These are phyloP conservation scores for Pongo pygmaeus DNA, from an alignment of 2,113 vertebrate genomes.

Conservation along the genomic window DNA sequence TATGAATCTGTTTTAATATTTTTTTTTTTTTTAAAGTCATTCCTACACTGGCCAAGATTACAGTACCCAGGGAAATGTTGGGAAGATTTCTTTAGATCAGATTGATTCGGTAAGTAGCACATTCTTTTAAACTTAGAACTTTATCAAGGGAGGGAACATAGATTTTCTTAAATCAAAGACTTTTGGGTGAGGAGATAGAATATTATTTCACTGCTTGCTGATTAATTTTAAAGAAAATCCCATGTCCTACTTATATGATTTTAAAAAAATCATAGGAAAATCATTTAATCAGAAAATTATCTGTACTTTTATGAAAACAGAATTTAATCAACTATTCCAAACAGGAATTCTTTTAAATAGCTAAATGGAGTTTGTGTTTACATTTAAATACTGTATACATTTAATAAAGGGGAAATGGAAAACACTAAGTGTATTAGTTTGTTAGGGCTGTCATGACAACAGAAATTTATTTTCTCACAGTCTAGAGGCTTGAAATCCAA, in stretches of 20 bases:
- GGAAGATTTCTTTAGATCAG: constrained; percentile 96
- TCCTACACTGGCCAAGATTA: constrained; percentile 97
- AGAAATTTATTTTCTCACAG: background rate
- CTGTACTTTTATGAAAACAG: background rate
- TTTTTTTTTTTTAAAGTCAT: constrained; percentile 85
- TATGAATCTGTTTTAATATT: constrained; percentile 9
- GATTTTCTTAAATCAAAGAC: background rate
- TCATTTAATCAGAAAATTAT: constrained; percentile 36
- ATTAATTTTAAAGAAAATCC: background rate
- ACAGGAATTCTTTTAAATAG: background rate
- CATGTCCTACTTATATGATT: background rate
- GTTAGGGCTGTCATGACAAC: background rate
- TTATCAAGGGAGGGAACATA: background rate
- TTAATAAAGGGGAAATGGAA: constrained; percentile 20
- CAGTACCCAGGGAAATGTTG: constrained; percentile 90
- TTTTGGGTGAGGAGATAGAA: background rate
- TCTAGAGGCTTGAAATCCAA: background rate
- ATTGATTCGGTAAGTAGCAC: constrained; percentile 92
- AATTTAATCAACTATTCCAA: constrained; percentile 39
- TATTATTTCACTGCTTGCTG: background rate
- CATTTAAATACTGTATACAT: background rate
- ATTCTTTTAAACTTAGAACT: background rate
- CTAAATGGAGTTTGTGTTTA: constrained; percentile 8
- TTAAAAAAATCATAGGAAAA: background rate
- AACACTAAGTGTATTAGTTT: background rate